Conservation (phyloP, 1,140 invertebrate genomes). For the Charaxes varanes region DNA sequence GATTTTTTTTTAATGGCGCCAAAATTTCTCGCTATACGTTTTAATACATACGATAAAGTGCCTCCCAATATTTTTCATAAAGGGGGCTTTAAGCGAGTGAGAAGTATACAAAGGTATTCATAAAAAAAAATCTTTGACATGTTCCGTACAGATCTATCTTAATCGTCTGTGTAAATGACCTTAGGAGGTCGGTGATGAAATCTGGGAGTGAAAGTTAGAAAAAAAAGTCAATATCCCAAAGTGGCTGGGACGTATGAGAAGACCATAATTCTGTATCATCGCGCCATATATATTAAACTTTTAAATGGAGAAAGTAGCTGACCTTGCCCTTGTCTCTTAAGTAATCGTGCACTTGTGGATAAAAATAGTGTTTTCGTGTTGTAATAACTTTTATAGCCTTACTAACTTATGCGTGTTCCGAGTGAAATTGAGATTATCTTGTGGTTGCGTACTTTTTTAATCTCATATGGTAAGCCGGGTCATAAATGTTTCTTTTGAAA, state of each 20-base stretch:
- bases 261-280: conserved; percentile 10
- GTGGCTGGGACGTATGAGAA: conserved; percentile 11
- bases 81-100: background rate
- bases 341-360: conserved; percentile 18
- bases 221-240: conserved; percentile 27
- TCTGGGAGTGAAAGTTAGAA: conserved; percentile 40
- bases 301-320: conserved; percentile 23
- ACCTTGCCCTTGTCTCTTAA: conserved; percentile 12
- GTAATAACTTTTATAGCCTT: conserved; percentile 8
- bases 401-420: conserved; percentile 5
- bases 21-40: too few species aligned
- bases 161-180: conserved; percentile 13
- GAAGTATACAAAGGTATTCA: background rate
- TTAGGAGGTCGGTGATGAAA: conserved; percentile 25
- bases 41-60: too few species aligned
- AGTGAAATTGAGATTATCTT: conserved; percentile 4
- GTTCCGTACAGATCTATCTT: conserved; percentile 8
- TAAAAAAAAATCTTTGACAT: background rate
- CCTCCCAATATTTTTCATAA: too few species aligned
- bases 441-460: background rate
- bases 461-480: too few species aligned
- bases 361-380: conserved; percentile 9
- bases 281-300: conserved; percentile 9
- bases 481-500: too few species aligned
- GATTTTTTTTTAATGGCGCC: too few species aligned